Base-by-base conservation (phyloP, 2,797 vertebrate genomes). In the Tenualosa thibaudeaui region DNA sequence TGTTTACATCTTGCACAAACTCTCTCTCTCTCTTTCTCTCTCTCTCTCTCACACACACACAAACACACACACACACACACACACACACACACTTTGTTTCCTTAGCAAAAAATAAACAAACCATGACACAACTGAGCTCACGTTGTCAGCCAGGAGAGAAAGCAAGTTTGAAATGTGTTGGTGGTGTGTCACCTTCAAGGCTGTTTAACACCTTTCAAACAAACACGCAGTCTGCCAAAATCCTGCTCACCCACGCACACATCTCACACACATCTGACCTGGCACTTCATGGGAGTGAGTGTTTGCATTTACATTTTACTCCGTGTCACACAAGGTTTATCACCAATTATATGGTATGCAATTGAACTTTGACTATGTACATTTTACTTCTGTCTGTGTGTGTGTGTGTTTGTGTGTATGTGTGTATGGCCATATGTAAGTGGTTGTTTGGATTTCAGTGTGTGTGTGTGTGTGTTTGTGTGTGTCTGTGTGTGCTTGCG, bases 31-130 rank as follows among this genome's bases (percentile, higher is more conserved):
- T 4, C 4, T n/a, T n/a, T n/a, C n/a, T n/a, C 31, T 31, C 31
- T 31, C 31, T 31, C 31, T 31, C 31, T 15, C 19, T 4, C 4
- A 58, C 56, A 85, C 83, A 84, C 84, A 83, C 82, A 75, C 40
- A 83, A 81, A 84, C 82, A 53, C 12, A 58, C 43, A 37, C 65
- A 31, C 65, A 71, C 31, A 71, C 31, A 31, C 65, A 71, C 31
- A 71, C 65, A 37, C 31, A 68, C 62, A 37, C 81, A 37, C 78
- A 53, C 56, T 13, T 3, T 31, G 31, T 31, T 31, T 31, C 40
- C 62, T 49, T 43, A 83, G 22, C 51, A 26, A 83, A 3, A 56
- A 3, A 56, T 9, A 56, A 13, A 56, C 54, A 58, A n/a, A 22
- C 40, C 17, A 75, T 75, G 31, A 19, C 68, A 40, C 62, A 37